Percentiles rank a stretch among this genome's conserved stretches.
Conservation (phyloP, 2,797 vertebrate species). For the Esox lucius region DNA sequence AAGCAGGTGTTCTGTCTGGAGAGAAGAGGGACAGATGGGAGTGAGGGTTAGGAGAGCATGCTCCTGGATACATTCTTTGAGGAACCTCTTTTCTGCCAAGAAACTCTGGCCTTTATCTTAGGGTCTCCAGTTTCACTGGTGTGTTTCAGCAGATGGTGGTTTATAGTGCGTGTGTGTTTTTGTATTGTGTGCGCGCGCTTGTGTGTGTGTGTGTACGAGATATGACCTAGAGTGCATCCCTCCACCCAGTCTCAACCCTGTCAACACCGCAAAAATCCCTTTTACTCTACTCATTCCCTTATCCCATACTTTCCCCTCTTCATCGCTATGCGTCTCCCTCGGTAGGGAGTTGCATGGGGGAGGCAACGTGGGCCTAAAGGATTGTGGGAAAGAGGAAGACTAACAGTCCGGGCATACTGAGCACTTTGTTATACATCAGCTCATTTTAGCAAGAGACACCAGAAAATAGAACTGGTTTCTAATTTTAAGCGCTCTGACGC, state of each 20-base stretch:
- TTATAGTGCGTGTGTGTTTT: no score
- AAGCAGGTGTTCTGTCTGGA: constrained; percentile 10
- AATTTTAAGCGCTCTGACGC: no score
- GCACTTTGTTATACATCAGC: no score
- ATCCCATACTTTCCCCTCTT: neutral
- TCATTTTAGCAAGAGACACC: no score
- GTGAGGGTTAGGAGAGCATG: neutral
- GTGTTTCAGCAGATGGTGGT: neutral
- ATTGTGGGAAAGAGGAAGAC: no score
- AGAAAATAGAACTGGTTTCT: no score
- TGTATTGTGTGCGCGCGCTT: neutral
- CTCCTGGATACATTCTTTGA: neutral
- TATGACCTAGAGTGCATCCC: constrained; percentile 7
- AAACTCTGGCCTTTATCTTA: neutral
- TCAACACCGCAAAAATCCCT: neutral
- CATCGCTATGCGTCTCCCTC: neutral
- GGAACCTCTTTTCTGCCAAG: neutral
- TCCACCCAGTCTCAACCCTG: neutral
- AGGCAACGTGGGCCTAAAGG: no score
- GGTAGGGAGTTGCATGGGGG: neutral
- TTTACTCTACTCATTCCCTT: neutral
- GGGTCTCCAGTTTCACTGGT: constrained; percentile 4
- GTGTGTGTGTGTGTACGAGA: constrained; percentile 5
- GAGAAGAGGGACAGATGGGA: neutral
- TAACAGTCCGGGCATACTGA: no score